Percentiles rank a stretch among this genome's conserved stretches.
phyloP scores from a whole-genome alignment of 2,113 vertebrate species.

The Zingel zingel region DNA sequence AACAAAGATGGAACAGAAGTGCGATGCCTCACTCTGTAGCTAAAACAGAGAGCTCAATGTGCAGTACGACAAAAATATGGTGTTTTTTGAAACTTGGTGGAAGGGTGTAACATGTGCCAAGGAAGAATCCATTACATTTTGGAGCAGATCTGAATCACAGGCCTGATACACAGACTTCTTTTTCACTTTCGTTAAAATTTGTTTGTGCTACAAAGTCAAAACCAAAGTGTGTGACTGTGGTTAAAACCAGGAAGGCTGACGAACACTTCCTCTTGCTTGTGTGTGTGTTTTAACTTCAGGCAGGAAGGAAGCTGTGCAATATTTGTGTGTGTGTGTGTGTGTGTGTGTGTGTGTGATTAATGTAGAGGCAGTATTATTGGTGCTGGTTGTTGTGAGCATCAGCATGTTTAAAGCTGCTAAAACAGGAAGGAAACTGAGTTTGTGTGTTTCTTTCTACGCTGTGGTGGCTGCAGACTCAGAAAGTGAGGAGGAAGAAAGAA shows the following conservation, averaged over 20 bases:
- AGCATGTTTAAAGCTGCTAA: not conserved
- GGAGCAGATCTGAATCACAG: too few relatives aligned
- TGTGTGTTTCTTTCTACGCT: not conserved
- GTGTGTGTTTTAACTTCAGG: not conserved
- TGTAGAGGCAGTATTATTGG: not conserved
- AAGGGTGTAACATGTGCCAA: too few relatives aligned
- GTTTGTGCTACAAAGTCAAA: not conserved
- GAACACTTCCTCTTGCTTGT: not conserved
- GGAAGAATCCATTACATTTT: too few relatives aligned
- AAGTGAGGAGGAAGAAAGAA: not conserved
- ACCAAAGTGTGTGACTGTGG: not conserved
- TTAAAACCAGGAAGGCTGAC: slow-evolving; percentile 9
- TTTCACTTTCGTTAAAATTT: too few relatives aligned
- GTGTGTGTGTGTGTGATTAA: not conserved
- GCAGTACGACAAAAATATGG: too few relatives aligned
- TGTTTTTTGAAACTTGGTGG: too few relatives aligned
- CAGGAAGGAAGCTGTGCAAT: not conserved
- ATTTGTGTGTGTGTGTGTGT: not conserved
- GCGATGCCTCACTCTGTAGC: too few relatives aligned
- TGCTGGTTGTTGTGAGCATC: not conserved
- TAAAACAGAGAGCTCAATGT: too few relatives aligned
- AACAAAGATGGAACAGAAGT: too few relatives aligned
- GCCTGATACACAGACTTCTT: too few relatives aligned
- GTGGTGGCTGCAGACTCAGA: not conserved
- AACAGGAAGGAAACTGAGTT: slow-evolving; percentile 10